These are phyloP conservation scores for Tachypleus tridentatus DNA, from an alignment of 1,140 invertebrate species.

Conservation along the genomic window DNA sequence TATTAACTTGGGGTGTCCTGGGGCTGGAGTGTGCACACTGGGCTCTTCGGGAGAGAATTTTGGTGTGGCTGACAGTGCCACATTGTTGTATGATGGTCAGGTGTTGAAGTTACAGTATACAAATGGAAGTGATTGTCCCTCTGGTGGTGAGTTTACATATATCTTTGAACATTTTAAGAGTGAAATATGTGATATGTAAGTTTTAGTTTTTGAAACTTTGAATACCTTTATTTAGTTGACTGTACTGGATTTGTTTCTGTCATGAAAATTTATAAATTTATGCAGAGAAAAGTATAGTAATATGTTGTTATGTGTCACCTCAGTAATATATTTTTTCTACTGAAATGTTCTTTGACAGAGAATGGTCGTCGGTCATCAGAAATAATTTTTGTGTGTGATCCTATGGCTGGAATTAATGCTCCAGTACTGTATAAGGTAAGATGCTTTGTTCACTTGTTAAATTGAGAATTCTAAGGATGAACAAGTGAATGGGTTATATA, in stretches of 20 bases:
- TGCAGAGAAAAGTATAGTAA: too few species aligned
- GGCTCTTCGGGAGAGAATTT: neutral
- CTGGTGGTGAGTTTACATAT: conserved; percentile 5
- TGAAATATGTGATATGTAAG: too few species aligned
- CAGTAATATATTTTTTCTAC: too few species aligned
- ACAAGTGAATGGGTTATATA: too few species aligned
- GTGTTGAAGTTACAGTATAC: conserved; percentile 5
- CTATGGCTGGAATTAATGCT: conserved; percentile 7
- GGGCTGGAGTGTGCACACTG: conserved; percentile 6
- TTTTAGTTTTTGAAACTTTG: too few species aligned
- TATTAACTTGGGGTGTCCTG: conserved; percentile 4
- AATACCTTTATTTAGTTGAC: too few species aligned
- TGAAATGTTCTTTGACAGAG: too few species aligned
- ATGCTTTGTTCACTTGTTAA: neutral
- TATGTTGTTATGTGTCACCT: too few species aligned
- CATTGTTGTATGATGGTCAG: conserved; percentile 13
- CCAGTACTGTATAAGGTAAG: conserved; percentile 13
- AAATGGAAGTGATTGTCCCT: conserved; percentile 13
- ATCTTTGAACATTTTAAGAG: too few species aligned
- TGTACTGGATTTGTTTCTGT: too few species aligned
- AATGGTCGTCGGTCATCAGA: neutral
- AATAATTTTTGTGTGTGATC: conserved; percentile 15
- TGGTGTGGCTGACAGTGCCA: conserved; percentile 4
- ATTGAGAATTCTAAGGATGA: too few species aligned
- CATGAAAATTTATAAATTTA: too few species aligned